Conservation (phyloP, 2,113 vertebrate genomes). For the Tenrec ecaudatus region DNA sequence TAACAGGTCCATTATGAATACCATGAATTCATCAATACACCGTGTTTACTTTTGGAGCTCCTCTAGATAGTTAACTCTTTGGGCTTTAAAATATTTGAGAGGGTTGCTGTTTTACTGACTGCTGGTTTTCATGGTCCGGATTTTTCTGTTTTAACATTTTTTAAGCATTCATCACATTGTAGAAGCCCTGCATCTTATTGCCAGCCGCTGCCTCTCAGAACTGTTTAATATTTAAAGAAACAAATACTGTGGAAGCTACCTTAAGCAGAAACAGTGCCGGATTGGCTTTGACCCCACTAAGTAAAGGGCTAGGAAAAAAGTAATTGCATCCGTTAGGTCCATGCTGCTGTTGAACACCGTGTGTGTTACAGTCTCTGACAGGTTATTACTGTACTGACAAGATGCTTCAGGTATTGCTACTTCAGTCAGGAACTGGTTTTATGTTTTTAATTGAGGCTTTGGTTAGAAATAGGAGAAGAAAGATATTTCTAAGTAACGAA, state of each 20-base stretch:
- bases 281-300: slow-evolving; percentile 14
- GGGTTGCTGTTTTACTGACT: slow-evolving; percentile 28
- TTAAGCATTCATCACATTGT: slow-evolving; percentile 38
- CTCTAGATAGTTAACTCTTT: slow-evolving; percentile 21
- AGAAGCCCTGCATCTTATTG: slow-evolving; percentile 46
- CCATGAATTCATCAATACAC: not conserved
- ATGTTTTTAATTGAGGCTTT: slow-evolving; percentile 45
- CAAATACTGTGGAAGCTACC: slow-evolving; percentile 64
- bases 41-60: slow-evolving; percentile 26
- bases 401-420: slow-evolving; percentile 26
- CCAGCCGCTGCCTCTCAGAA: slow-evolving; percentile 53
- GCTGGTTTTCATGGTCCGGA: slow-evolving; percentile 65
- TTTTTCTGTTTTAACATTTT: slow-evolving; percentile 70
- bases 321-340: slow-evolving; percentile 32
- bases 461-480: not conserved
- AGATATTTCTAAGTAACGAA: slow-evolving; percentile 27
- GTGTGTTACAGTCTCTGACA: slow-evolving; percentile 28
- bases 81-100: slow-evolving; percentile 60
- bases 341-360: not conserved
- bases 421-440: not conserved
- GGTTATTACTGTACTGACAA: slow-evolving; percentile 29
- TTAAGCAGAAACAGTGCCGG: slow-evolving; percentile 30
- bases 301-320: slow-evolving; percentile 29
- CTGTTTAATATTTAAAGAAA: slow-evolving; percentile 76
- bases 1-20: slow-evolving; percentile 32